Conservation (phyloP, 2,888 invertebrate genomes). For the Disparrhopalites patrizii region DNA sequence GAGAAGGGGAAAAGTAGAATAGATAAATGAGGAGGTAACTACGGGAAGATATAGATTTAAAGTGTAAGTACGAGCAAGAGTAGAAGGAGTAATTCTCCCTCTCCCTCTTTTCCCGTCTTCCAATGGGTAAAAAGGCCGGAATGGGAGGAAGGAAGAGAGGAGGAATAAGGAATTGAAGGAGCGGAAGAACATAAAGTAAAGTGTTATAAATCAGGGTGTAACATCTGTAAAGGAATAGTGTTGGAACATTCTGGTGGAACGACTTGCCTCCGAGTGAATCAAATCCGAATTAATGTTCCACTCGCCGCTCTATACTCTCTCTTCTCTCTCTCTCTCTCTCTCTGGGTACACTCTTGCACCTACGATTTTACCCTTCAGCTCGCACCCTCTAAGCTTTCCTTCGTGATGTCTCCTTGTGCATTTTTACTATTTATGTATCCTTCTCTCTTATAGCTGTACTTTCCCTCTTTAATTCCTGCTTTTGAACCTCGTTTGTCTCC, state of each 20-base stretch:
- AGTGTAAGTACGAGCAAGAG: no score
- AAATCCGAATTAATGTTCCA: slow-evolving; percentile 30
- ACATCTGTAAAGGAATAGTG: slow-evolving; percentile 33
- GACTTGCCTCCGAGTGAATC: slow-evolving; percentile 31
- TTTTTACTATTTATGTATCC: no score
- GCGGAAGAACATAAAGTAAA: slow-evolving; percentile 25
- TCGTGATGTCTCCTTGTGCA: no score
- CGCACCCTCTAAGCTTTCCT: no score
- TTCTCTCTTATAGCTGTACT: no score
- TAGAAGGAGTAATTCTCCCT: neutral
- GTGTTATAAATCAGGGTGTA: slow-evolving; percentile 39
- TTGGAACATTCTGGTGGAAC: slow-evolving; percentile 22
- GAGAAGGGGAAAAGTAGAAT: neutral
- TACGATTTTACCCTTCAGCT: neutral
- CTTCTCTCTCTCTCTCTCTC: neutral
- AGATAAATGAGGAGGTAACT: neutral
- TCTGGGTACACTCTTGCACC: neutral
- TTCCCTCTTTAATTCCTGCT: no score
- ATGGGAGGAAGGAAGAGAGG: neutral
- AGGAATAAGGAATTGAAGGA: neutral
- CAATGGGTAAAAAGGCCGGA: neutral
- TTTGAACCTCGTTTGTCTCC: no score
- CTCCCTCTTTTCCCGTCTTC: neutral
- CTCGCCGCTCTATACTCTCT: slow-evolving; percentile 11
- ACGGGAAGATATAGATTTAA: no score